Percentiles rank a stretch among this genome's conserved stretches.
Evolutionary conservation across 2,888 invertebrate species (phyloP).

Genomic region (Catonia carolina): DNA sequence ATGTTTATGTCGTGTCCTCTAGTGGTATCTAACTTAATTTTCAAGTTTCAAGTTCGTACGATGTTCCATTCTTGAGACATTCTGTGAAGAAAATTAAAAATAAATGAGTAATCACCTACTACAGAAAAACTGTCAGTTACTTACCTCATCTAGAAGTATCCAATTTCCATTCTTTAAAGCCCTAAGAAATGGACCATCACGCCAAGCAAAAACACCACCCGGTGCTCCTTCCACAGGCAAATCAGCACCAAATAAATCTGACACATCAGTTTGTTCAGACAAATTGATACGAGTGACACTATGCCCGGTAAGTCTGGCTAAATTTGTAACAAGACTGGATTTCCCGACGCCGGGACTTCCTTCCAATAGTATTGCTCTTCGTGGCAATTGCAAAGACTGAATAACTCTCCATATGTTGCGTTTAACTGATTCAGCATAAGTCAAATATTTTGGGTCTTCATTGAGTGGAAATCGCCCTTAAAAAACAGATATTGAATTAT

Average conservation of each 20-base stretch:
- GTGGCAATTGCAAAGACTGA: slow-evolving; percentile 74
- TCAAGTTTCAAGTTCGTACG: too few relatives aligned
- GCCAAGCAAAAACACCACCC: slow-evolving; percentile 87
- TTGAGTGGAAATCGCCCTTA: background rate
- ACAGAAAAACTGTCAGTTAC: too few relatives aligned
- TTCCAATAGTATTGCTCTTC: slow-evolving; percentile 89
- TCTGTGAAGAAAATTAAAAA: too few relatives aligned
- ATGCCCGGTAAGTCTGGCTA: slow-evolving; percentile 79
- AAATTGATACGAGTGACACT: slow-evolving; percentile 88
- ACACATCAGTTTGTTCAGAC: slow-evolving; percentile 97
- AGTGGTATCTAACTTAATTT: too few relatives aligned
- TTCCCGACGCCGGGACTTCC: slow-evolving; percentile 99
- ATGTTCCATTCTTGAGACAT: too few relatives aligned
- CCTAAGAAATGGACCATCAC: slow-evolving; percentile 89
- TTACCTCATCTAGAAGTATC: slow-evolving; percentile 89
- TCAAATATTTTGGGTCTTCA: slow-evolving; percentile 4
- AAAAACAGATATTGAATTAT: too few relatives aligned
- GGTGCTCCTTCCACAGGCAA: slow-evolving; percentile 83
- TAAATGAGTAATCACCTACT: too few relatives aligned
- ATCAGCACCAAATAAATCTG: slow-evolving; percentile 97
- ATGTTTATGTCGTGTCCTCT: too few relatives aligned
- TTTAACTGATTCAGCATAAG: background rate
- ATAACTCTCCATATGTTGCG: slow-evolving; percentile 51
- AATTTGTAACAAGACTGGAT: slow-evolving; percentile 85
- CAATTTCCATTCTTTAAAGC: slow-evolving; percentile 91